Percentiles rank a stretch among this genome's conserved stretches.
Evolutionary conservation across 2,797 vertebrate genomes (phyloP).

Genomic region (Myioborus miniatus): DNA sequence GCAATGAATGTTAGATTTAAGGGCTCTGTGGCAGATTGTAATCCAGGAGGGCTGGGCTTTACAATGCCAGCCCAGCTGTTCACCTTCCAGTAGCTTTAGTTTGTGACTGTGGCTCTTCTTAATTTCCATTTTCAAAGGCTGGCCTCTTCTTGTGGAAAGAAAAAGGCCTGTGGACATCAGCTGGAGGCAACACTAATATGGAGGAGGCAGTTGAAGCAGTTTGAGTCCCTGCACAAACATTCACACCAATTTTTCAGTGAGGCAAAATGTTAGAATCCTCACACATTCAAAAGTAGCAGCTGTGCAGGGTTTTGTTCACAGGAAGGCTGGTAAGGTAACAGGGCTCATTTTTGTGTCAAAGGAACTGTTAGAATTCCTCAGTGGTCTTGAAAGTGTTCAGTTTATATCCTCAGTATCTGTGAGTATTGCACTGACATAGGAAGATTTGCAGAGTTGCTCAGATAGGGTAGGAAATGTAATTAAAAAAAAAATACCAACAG

Average conservation of each 20-base stretch:
- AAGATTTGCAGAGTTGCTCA: neutral
- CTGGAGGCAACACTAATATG: fast-evolving
- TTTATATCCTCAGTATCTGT: neutral
- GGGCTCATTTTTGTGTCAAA: neutral
- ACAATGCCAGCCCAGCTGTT: neutral
- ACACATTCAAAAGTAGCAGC: neutral
- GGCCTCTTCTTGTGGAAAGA: neutral
- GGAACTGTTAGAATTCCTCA: neutral
- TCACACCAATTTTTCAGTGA: neutral
- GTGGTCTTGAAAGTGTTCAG: neutral
- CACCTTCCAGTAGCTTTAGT: neutral
- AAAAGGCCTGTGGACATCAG: neutral
- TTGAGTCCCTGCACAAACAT: neutral
- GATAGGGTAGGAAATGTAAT: neutral
- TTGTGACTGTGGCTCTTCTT: neutral
- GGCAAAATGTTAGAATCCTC: neutral
- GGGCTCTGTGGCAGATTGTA: fast-evolving
- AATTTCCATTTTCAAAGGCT: neutral
- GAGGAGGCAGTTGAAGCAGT: neutral
- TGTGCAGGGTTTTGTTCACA: neutral
- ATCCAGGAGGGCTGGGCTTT: neutral
- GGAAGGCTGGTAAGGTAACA: neutral
- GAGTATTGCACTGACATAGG: neutral
- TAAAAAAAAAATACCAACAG: neutral
- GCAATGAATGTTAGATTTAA: neutral